Evolutionary conservation across 2,797 vertebrate genomes (phyloP), one percentile per base, ranked within the genome.

Genomic region (Cynodonichthys magdalenae): DNA sequence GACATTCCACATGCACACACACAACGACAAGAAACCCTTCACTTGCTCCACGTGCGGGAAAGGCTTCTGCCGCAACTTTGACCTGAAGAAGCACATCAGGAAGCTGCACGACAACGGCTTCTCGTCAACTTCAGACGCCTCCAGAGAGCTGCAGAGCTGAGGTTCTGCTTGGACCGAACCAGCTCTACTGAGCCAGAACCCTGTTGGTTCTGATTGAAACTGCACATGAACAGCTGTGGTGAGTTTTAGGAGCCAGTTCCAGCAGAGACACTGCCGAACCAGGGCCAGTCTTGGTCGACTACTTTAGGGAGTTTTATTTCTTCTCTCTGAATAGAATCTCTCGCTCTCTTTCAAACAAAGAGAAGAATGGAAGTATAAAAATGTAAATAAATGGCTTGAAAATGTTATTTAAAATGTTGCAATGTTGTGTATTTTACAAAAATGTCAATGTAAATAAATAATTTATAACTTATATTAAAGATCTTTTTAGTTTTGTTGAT

Each of bases 1-100:
- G 71, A 98, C 96, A 49, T 98, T 99, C 89, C 97, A 98, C 93
- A 98, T 98, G 96, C 96, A 98, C 93, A 99, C 97, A n/a, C 97
- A 98, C 93, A 98, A 97, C 49, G 96, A 98, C 92, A 97, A 98
- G 93, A 98, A 98, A 85, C 96, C 97, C 79, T 98, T 98, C 93
- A 98, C 96, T 74, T 98, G 96, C 79, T 90, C 92, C 62, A 97
- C 96, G 27, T 98, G 96, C 24, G 96, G 96, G 55, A 98, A 98
- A 59, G 96, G 97, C 65, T 98, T 98, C 92, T 98, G 96, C 89
- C 90, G 96, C 90, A 97, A 98, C 95, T 98, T 98, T 92, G 96
- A 98, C 90, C 93, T 98, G 87, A 98, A 98, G 91, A 98, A 98
- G 65, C 96, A 98, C 73, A 63, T 53, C 50, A 45, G 60, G 15